Conservation (phyloP, 2,888 invertebrate species). For the Tolmerus cingulatus region DNA sequence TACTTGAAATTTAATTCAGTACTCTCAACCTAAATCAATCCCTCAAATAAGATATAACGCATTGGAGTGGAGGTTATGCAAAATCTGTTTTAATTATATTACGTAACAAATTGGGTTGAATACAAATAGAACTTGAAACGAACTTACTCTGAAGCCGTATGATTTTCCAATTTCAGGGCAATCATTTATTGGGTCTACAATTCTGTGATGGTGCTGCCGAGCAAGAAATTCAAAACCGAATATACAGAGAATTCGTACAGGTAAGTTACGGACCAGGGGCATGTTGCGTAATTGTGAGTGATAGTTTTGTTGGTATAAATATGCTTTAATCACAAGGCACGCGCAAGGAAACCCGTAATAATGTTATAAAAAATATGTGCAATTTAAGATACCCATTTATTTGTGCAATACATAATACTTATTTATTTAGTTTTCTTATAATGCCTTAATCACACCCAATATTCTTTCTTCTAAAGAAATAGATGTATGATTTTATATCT, state of each 20-base stretch:
- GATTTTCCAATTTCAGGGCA: conserved; percentile 66
- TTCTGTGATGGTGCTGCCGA: conserved; percentile 87
- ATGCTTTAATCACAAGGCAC: background rate
- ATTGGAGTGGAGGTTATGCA: background rate
- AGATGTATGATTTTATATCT: too few relatives aligned
- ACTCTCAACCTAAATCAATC: background rate
- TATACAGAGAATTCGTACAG: conserved; percentile 86
- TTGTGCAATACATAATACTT: too few relatives aligned
- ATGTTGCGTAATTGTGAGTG: background rate
- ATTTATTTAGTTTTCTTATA: too few relatives aligned
- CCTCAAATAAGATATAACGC: background rate
- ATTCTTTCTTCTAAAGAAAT: too few relatives aligned
- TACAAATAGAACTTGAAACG: background rate
- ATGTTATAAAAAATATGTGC: background rate
- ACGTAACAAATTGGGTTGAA: background rate
- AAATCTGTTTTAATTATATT: background rate
- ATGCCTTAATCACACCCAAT: too few relatives aligned
- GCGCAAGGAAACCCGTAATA: background rate
- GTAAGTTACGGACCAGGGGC: conserved; percentile 56
- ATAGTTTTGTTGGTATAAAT: background rate
- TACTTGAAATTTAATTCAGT: background rate
- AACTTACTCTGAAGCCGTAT: background rate
- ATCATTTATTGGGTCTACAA: conserved; percentile 94
- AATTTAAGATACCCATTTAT: too few relatives aligned
- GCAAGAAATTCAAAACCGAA: conserved; percentile 85